Evolutionary conservation across 2,797 vertebrate species (phyloP).

Genomic region (Xyrichtys novacula): DNA sequence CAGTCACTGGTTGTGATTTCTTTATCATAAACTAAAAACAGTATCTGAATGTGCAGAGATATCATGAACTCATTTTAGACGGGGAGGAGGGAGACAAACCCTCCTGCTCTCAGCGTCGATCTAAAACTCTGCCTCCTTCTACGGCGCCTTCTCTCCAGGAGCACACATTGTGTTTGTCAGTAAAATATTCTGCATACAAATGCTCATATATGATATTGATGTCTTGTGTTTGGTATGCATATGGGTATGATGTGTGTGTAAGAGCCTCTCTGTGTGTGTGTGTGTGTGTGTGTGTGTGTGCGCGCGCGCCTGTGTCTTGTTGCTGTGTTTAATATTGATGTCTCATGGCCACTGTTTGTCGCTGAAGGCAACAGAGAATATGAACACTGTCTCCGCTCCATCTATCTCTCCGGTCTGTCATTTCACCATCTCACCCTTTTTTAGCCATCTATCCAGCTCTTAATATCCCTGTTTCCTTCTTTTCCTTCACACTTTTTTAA

Average conservation of each 20-base stretch:
- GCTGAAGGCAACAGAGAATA: constrained; percentile 86
- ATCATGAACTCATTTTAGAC: constrained; percentile 52
- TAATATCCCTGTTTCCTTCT: constrained; percentile 50
- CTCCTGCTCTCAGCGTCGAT: constrained; percentile 62
- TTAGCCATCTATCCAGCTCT: constrained; percentile 64
- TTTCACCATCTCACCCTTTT: constrained; percentile 67
- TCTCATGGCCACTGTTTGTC: constrained; percentile 80
- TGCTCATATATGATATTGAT: constrained; percentile 87
- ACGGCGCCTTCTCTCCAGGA: constrained; percentile 62
- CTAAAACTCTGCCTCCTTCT: constrained; percentile 56
- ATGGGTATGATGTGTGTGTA: constrained; percentile 55
- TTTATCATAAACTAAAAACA: not conserved
- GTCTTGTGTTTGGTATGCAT: constrained; percentile 77
- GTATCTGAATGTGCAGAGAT: constrained; percentile 39
- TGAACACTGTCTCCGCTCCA: constrained; percentile 79
- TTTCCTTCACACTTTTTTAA: constrained; percentile 26
- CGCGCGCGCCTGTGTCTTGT: constrained; percentile 69
- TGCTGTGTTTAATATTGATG: constrained; percentile 88
- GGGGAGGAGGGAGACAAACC: constrained; percentile 37
- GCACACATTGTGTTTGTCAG: constrained; percentile 72
- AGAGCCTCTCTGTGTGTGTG: constrained; percentile 5
- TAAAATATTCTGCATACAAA: constrained; percentile 88
- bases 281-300: constrained; percentile 3
- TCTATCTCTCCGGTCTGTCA: constrained; percentile 84
- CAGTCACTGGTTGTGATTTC: constrained; percentile 31